Conservation (phyloP, 2,113 vertebrate genomes). For the Actenoides lindsayi region DNA sequence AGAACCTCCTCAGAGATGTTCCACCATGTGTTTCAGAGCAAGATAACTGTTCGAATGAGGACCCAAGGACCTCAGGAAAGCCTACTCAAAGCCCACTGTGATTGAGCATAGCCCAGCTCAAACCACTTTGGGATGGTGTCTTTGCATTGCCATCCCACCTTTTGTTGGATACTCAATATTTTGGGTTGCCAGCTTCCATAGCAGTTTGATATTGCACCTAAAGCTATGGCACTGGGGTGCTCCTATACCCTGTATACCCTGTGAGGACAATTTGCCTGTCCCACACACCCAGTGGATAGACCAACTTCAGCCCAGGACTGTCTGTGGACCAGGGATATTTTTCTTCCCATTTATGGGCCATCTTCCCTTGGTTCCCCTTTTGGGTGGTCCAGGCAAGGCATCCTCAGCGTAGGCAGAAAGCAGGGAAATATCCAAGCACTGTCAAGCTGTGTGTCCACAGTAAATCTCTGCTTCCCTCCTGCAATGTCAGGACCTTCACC, state of each 20-base stretch:
- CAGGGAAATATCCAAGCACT: background rate
- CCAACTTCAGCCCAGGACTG: background rate
- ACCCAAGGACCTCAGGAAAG: background rate
- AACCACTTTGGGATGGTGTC: background rate
- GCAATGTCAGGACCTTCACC: background rate
- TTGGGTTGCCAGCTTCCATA: background rate
- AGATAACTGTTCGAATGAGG: background rate
- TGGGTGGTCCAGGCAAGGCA: background rate
- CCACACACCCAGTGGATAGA: too few relatives aligned
- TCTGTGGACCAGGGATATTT: background rate
- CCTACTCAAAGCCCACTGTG: background rate
- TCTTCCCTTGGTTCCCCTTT: background rate
- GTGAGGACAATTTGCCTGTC: background rate
- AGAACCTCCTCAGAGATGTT: background rate
- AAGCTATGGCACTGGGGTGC: accelerated
- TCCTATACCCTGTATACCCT: background rate
- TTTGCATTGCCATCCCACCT: background rate
- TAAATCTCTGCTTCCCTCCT: background rate
- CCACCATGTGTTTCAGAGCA: background rate
- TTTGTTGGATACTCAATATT: accelerated
- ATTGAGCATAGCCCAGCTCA: background rate
- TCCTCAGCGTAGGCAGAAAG: background rate
- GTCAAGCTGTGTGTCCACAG: too few relatives aligned
- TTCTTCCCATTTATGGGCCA: background rate
- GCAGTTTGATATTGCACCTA: background rate